phyloP scores from a whole-genome alignment of 2,797 vertebrate genomes.

The Squalus acanthias region DNA sequence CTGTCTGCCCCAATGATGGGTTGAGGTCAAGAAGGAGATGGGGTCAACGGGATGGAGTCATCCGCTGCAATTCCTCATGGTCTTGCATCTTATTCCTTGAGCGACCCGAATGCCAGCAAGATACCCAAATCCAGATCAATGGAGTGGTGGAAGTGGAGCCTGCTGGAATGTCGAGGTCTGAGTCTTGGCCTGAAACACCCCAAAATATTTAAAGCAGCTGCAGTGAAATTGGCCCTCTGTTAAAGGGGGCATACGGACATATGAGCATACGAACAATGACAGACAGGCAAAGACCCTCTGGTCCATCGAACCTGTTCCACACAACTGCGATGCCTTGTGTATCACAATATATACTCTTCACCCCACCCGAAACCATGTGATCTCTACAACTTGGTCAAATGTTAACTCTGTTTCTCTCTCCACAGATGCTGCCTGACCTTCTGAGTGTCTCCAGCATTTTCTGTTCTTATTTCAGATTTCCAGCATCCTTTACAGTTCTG shows the following conservation, averaged over 20 bases:
- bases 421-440: background rate
- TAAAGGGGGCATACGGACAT: background rate
- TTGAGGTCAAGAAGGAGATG: background rate
- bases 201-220: background rate
- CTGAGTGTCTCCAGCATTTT: background rate
- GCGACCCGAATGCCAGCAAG: background rate
- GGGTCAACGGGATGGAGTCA: background rate
- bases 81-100: background rate
- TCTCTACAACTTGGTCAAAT: background rate
- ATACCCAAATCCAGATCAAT: background rate
- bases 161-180: background rate
- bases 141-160: background rate
- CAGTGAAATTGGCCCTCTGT: background rate
- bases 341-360: too few relatives aligned
- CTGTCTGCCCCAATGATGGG: background rate
- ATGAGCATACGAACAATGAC: too few relatives aligned
- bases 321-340: too few relatives aligned
- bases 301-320: too few relatives aligned
- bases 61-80: background rate
- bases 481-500: background rate
- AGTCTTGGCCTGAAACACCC: background rate
- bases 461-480: background rate
- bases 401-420: background rate
- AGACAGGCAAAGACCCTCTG: too few relatives aligned
- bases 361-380: background rate